phyloP scores from a whole-genome alignment of 2,797 vertebrate genomes.

The Varecia variegata region DNA sequence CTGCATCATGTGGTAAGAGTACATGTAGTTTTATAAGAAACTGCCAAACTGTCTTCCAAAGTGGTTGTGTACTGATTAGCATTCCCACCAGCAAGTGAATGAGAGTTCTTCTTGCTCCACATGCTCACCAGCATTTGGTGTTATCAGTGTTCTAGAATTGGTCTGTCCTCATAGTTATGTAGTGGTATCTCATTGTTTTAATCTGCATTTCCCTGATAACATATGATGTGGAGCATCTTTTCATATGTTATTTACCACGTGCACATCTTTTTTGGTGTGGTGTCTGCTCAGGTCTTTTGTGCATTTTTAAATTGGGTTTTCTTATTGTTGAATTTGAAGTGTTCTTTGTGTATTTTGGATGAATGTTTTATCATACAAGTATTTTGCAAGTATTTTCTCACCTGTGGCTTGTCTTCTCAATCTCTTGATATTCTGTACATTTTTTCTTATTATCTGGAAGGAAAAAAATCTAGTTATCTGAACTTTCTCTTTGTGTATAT shows the following conservation, averaged over 20 bases:
- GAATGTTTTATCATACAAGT: background rate
- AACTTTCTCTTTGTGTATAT: background rate
- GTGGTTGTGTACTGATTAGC: background rate
- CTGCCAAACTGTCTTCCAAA: background rate
- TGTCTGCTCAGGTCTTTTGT: background rate
- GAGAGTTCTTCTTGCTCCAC: background rate
- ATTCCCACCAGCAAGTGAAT: background rate
- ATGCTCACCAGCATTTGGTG: background rate
- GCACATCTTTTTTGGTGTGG: background rate
- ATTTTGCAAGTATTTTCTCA: background rate
- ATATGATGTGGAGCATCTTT: background rate
- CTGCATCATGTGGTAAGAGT: background rate
- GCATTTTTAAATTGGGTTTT: background rate
- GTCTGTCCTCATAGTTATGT: background rate
- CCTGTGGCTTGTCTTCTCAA: background rate
- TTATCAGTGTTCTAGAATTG: background rate
- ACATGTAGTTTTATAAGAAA: background rate
- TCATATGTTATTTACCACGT: background rate
- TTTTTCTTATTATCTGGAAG: conserved; percentile 19
- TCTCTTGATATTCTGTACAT: background rate
- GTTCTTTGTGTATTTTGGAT: background rate
- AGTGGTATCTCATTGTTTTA: background rate
- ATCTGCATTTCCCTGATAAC: background rate
- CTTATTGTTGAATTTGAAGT: background rate
- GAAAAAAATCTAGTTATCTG: background rate